Percentiles rank a stretch among this genome's conserved stretches.
Evolutionary conservation across 1,140 invertebrate genomes (phyloP).

Genomic region (Delia radicum): DNA sequence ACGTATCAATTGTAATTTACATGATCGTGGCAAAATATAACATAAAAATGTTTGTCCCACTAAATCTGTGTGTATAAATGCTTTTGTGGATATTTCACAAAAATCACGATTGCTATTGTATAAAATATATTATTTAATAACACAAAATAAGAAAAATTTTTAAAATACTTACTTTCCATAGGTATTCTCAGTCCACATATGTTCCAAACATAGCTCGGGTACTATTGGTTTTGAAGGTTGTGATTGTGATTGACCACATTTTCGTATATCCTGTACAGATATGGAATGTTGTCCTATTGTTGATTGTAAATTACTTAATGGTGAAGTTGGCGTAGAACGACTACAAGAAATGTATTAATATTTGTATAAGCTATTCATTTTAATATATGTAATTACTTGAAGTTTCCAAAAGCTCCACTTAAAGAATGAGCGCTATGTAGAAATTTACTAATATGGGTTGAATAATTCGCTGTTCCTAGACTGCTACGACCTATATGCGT

Average conservation of each 20-base stretch:
- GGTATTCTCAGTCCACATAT: constrained; percentile 80
- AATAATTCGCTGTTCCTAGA: constrained; percentile 33
- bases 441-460: constrained; percentile 34
- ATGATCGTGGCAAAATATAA: constrained; percentile 69
- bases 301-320: constrained; percentile 45
- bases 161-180: constrained; percentile 52
- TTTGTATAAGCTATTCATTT: no score
- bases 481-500: constrained; percentile 27
- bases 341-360: constrained; percentile 26
- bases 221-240: constrained; percentile 69
- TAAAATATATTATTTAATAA: not conserved
- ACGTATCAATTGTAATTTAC: constrained; percentile 71
- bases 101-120: constrained; percentile 50
- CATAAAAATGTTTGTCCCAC: constrained; percentile 82
- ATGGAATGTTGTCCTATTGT: constrained; percentile 43
- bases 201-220: constrained; percentile 83
- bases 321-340: constrained; percentile 40
- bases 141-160: no score
- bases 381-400: constrained; percentile 37
- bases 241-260: constrained; percentile 36
- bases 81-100: constrained; percentile 67
- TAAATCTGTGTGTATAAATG: constrained; percentile 79
- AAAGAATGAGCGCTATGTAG: constrained; percentile 46
- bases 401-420: constrained; percentile 42
- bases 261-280: constrained; percentile 51